These are phyloP conservation scores for Anoncus sp. DNA, from an alignment of 2,888 invertebrate genomes.

Conservation along the genomic window DNA sequence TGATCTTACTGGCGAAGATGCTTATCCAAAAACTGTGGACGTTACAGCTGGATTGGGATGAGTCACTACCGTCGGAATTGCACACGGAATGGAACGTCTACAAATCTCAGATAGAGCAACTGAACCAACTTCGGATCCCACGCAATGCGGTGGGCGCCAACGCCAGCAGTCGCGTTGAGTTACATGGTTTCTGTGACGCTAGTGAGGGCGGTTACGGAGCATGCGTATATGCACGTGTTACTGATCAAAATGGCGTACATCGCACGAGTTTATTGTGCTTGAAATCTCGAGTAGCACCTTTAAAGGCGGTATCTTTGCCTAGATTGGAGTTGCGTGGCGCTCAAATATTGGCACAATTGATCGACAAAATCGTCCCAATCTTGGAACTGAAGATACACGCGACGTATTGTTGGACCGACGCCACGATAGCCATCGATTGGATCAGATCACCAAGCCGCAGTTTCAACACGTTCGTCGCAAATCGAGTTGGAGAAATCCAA, in stretches of 20 bases:
- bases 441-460: constrained; percentile 22
- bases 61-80: background rate
- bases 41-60: background rate
- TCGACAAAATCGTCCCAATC: constrained; percentile 18
- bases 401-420: constrained; percentile 38
- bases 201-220: constrained; percentile 33
- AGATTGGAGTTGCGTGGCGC: constrained; percentile 44
- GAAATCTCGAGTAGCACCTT: constrained; percentile 35
- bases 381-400: constrained; percentile 10
- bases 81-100: background rate
- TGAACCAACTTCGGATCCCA: constrained; percentile 12
- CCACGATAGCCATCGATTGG: constrained; percentile 45
- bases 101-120: background rate
- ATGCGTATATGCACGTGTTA: constrained; percentile 21
- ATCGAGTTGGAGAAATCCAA: constrained; percentile 50
- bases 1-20: constrained; percentile 22
- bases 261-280: constrained; percentile 10
- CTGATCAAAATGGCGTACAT: background rate
- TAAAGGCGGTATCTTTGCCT: constrained; percentile 37
- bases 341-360: constrained; percentile 33
- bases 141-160: background rate
- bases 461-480: constrained; percentile 39
- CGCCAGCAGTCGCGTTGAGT: background rate
- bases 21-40: constrained; percentile 25
- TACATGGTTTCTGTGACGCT: constrained; percentile 35